Evolutionary conservation across 2,888 invertebrate species (phyloP).

Genomic region (Ethmia dodecea): DNA sequence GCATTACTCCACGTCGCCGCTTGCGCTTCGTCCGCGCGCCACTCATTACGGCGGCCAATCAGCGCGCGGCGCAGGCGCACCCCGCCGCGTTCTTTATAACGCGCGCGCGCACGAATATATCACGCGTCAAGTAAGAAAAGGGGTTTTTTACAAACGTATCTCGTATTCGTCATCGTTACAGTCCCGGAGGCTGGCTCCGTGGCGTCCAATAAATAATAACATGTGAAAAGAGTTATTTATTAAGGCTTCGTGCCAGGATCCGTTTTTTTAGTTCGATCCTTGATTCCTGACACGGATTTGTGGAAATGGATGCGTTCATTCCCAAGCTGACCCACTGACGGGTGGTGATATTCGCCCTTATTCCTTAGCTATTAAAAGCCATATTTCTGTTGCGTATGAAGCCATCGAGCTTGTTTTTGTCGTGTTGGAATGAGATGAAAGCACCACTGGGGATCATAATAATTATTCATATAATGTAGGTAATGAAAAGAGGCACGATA

Average conservation of each 20-base stretch:
- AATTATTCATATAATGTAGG: constrained; percentile 15
- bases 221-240: constrained; percentile 61
- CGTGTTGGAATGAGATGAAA: constrained; percentile 11
- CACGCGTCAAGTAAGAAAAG: constrained; percentile 65
- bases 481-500: constrained; percentile 10
- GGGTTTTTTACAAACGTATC: constrained; percentile 65
- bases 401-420: constrained; percentile 37
- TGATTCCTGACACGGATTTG: constrained; percentile 67
- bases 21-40: constrained; percentile 47
- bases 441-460: constrained; percentile 12
- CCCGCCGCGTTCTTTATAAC: constrained; percentile 70
- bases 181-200: constrained; percentile 38
- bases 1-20: constrained; percentile 63
- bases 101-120: constrained; percentile 64
- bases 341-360: constrained; percentile 38
- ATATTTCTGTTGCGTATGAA: constrained; percentile 23
- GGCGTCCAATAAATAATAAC: constrained; percentile 65
- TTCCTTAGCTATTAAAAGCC: constrained; percentile 24
- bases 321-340: constrained; percentile 33
- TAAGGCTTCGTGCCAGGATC: constrained; percentile 44
- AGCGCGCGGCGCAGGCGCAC: constrained; percentile 57
- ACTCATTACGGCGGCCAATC: constrained; percentile 63
- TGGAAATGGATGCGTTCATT: constrained; percentile 56
- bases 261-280: constrained; percentile 41
- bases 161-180: constrained; percentile 74